Evolutionary conservation across 2,113 vertebrate species (phyloP).

Genomic region (Pterocles burchelli): DNA sequence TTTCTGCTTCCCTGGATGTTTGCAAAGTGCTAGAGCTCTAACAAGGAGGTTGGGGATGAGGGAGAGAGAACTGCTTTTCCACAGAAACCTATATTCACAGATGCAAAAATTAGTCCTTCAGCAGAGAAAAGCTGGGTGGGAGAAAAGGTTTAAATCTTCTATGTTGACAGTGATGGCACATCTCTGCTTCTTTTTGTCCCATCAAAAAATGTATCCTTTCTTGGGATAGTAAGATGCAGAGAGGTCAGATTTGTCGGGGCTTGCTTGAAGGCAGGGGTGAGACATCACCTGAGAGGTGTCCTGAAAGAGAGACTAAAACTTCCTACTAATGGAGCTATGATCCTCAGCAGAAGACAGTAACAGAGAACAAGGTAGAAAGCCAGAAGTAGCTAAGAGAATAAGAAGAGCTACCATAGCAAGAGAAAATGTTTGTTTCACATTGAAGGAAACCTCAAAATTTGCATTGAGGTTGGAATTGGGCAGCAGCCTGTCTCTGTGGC

Average conservation of each 20-base stretch:
- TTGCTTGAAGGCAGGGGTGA: neutral
- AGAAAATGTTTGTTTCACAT: neutral
- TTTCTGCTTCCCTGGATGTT: neutral
- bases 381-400: neutral
- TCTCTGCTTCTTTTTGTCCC: neutral
- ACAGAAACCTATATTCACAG: neutral
- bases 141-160: neutral
- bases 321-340: neutral
- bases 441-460: neutral
- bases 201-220: neutral
- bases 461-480: neutral
- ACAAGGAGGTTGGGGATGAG: neutral
- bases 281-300: neutral
- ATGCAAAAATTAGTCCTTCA: neutral
- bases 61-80: neutral
- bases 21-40: neutral
- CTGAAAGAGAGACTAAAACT: neutral
- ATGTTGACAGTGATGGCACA: neutral
- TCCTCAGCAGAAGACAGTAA: neutral
- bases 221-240: neutral
- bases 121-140: neutral
- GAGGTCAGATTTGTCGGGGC: neutral
- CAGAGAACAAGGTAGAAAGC: neutral
- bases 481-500: neutral
- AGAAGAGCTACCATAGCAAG: neutral